These are phyloP conservation scores for Oegoconia quadripuncta DNA, from an alignment of 2,888 invertebrate genomes.

Conservation along the genomic window DNA sequence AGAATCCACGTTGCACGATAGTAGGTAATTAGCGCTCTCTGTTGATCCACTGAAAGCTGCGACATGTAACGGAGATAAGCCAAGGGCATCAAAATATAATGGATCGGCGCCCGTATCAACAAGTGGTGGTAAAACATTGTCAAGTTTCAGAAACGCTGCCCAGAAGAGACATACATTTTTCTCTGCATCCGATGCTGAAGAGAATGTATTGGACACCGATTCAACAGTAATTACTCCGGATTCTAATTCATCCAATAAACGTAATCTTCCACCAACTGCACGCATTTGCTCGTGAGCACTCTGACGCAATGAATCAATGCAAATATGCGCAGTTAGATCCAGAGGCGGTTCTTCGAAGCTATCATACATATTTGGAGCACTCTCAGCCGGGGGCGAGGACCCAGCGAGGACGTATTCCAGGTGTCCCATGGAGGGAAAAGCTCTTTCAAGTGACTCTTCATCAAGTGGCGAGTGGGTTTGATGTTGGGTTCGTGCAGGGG, in stretches of 20 bases:
- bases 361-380: constrained; percentile 89
- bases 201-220: constrained; percentile 71
- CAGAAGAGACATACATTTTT: constrained; percentile 86
- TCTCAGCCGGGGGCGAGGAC: constrained; percentile 88
- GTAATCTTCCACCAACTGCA: constrained; percentile 83
- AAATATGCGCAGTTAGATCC: constrained; percentile 1
- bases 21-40: constrained; percentile 83
- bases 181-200: constrained; percentile 81
- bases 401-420: constrained; percentile 68
- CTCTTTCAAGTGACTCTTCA: constrained; percentile 80
- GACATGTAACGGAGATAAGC: constrained; percentile 86
- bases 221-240: constrained; percentile 81
- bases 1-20: constrained; percentile 83
- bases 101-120: constrained; percentile 84
- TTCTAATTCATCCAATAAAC: constrained; percentile 87
- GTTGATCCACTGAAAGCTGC: constrained; percentile 89
- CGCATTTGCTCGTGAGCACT: constrained; percentile 84
- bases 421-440: constrained; percentile 82
- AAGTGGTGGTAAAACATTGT: constrained; percentile 82
- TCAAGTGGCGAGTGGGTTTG: constrained; percentile 39
- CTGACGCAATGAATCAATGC: neutral
- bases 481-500: constrained; percentile 35
- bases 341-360: constrained; percentile 86
- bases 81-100: constrained; percentile 84
- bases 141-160: constrained; percentile 85